Percentiles rank a stretch among this genome's conserved stretches.
Evolutionary conservation across 1,140 invertebrate genomes (phyloP).

Genomic region (Portunus trituberculatus): DNA sequence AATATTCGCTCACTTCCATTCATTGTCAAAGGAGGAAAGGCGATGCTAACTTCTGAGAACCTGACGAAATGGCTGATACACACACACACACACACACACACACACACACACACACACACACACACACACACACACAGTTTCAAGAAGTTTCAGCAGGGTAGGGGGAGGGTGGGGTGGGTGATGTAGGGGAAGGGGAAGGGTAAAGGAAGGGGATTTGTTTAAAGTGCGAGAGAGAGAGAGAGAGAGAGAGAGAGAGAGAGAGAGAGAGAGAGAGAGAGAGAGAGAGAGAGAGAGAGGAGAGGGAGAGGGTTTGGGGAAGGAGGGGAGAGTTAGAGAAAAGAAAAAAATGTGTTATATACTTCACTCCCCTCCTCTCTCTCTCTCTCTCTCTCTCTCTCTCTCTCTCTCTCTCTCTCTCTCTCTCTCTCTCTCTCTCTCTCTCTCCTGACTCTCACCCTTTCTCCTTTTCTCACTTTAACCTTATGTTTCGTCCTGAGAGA

Average conservation of each 20-base stretch:
- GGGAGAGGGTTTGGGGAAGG: neutral
- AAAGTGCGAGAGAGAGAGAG: neutral
- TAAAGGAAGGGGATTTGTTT: neutral
- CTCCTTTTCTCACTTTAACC: neutral
- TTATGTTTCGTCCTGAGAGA: neutral
- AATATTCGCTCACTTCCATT: constrained; percentile 23
- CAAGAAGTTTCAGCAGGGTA: constrained; percentile 9
- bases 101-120: constrained; percentile 20
- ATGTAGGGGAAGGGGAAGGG: neutral
- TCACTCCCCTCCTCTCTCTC: neutral
- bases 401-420: neutral
- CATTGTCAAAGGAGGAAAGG: constrained; percentile 10
- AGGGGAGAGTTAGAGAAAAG: neutral
- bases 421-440: too few relatives aligned
- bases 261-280: neutral
- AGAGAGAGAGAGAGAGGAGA: neutral
- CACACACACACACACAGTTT: constrained; percentile 10
- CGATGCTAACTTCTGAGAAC: neutral
- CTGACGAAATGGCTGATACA: neutral
- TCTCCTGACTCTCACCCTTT: too few relatives aligned
- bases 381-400: neutral
- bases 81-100: constrained; percentile 10
- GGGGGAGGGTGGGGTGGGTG: neutral
- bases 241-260: constrained; percentile 20
- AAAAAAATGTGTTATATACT: neutral